Evolutionary conservation across 2,888 invertebrate species (phyloP), one percentile per base, ranked within the genome.

Genomic region (Brachypalpus laphriformis): DNA sequence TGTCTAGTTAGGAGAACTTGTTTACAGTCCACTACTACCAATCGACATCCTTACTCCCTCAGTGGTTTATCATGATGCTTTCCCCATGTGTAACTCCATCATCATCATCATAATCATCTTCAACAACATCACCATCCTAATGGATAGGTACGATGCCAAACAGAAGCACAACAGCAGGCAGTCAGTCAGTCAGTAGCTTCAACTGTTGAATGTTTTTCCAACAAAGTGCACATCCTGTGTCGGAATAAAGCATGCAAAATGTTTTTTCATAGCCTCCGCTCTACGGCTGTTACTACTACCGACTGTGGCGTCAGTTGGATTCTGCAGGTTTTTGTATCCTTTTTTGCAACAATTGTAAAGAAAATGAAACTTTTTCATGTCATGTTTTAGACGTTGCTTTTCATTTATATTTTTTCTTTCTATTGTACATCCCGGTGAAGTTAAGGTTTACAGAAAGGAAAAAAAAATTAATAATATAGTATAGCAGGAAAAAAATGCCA

Each of bases 151-250:
- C 9, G 71, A 70, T 81, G 75, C 45, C 57, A 25, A 75, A 66
- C 66, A 66, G n/a, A n/a, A 71, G 74, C 49, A 31, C 61, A 49
- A 3, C 66, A 66, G 18, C 25, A 28, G 11, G 34, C 61, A 85
- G 74, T 85, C 81, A 76, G 80, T 85, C 80, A 80, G 51, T 80
- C 72, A 77, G 68, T 68, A 59, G 75, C 75, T 85, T 85, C 85
- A 85, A 81, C 85, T 85, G 85, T 85, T 85, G 85, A 85, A 85
- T 85, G 71, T 85, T 85, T 85, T 85, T 76, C 59, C 81, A 85
- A 85, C 81, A 81, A 85, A 85, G 81, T 85, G 85, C 85, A 85
- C 81, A 85, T 85, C 59, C 85, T 76, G 54, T 54, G 68, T 65
- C 40, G 42, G 68, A 54, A 71, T 56, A 59, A 47, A 74, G 61